Evolutionary conservation across 2,888 invertebrate species (phyloP).

Genomic region (Apoda limacodes): DNA sequence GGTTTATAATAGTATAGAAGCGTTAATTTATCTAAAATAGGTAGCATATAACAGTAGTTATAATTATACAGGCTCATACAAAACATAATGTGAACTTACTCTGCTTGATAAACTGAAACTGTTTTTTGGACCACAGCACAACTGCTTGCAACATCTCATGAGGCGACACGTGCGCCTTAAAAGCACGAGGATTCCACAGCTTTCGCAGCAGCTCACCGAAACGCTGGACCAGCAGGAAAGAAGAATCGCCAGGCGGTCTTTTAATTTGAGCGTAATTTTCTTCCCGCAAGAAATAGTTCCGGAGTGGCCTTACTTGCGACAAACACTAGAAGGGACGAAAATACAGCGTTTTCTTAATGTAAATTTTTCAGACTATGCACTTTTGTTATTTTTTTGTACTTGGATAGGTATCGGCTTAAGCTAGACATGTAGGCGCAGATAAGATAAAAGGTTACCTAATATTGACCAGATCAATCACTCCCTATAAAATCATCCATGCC

Average conservation of each 20-base stretch:
- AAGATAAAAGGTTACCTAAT: no score
- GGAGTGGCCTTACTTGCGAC: constrained; percentile 92
- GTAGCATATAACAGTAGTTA: background rate
- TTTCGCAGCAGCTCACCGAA: constrained; percentile 97
- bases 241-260: constrained; percentile 95
- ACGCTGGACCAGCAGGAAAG: constrained; percentile 88
- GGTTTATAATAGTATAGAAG: no score
- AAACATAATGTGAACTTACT: constrained; percentile 63
- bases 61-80: background rate
- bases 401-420: no score
- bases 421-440: no score
- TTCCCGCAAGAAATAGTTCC: constrained; percentile 95
- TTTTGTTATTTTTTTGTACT: no score
- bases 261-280: constrained; percentile 90
- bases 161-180: constrained; percentile 99
- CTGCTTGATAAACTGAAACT: constrained; percentile 98
- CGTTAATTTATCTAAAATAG: no score
- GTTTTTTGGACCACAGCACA: constrained; percentile 95
- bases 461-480: no score
- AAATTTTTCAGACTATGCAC: no score
- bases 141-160: constrained; percentile 99
- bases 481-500: no score
- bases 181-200: constrained; percentile 98
- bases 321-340: constrained; percentile 76
- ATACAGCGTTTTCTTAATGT: background rate